These are phyloP conservation scores for Cremastinae sp. DNA, from an alignment of 2,888 invertebrate species.

Conservation along the genomic window DNA sequence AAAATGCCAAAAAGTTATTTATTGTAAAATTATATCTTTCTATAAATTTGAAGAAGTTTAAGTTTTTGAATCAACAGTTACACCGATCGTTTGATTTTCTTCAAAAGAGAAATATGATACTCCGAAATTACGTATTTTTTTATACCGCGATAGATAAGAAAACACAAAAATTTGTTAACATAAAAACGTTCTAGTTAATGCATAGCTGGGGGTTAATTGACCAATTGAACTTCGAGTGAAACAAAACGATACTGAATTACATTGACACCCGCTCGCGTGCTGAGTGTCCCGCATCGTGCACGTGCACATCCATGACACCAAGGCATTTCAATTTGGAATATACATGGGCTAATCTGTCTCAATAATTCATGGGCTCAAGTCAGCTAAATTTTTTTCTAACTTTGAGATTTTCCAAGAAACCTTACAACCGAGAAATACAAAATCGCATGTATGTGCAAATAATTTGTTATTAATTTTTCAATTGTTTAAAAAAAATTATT, in stretches of 20 bases:
- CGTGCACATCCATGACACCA: constrained; percentile 44
- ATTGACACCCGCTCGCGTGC: constrained; percentile 49
- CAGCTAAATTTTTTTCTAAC: constrained; percentile 4
- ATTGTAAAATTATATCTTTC: not conserved
- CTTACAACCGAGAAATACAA: no score
- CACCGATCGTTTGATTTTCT: not conserved
- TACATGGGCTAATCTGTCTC: constrained; percentile 4
- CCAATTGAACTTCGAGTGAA: constrained; percentile 69
- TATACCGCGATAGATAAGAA: not conserved
- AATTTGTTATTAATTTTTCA: no score
- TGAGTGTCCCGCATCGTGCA: constrained; percentile 49
- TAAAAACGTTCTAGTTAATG: constrained; percentile 33
- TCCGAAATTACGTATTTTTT: no score
- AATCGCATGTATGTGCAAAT: no score
- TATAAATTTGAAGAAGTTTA: not conserved
- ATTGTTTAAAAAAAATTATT: no score
- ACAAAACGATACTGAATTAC: constrained; percentile 69
- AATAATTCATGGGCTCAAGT: constrained; percentile 7
- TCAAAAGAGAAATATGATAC: no score
- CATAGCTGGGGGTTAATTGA: constrained; percentile 68
- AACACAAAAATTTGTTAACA: constrained; percentile 8
- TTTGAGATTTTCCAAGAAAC: no score
- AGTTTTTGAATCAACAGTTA: not conserved
- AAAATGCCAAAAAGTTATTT: not conserved
- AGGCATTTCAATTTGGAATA: constrained; percentile 34